Percentiles rank a stretch among this genome's conserved stretches.
Conservation (phyloP, 37 sponge, comb jelly and placozoan species). For the Chondrosia reniformis region DNA sequence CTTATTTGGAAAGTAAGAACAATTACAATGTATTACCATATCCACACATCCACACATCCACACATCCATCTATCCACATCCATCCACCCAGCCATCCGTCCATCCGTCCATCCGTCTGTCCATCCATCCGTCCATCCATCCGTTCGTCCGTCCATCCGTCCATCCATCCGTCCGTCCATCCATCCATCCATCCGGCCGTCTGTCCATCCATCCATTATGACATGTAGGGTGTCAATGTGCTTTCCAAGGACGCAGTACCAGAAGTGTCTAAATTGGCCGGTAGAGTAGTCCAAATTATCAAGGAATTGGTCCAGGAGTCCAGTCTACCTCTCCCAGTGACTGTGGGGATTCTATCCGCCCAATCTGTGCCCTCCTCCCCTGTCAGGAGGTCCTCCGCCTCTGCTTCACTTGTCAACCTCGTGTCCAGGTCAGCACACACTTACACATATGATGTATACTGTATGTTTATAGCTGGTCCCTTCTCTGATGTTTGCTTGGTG, state of each 20-base stretch:
- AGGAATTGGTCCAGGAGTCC: conserved; percentile 43
- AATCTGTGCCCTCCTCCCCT: conserved; percentile 17
- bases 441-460: too few species aligned
- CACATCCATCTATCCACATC: background rate
- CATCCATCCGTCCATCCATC: background rate
- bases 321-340: background rate
- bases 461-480: too few species aligned
- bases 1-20: conserved; percentile 26
- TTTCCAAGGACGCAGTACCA: conserved; percentile 58
- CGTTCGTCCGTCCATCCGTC: background rate
- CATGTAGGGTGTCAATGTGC: conserved; percentile 52
- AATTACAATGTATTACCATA: too few species aligned
- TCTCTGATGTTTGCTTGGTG: too few species aligned
- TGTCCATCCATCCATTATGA: background rate
- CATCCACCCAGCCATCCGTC: background rate
- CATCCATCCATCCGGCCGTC: background rate
- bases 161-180: background rate
- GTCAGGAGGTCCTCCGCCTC: background rate
- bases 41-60: background rate
- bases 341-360: background rate
- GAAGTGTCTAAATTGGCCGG: conserved; percentile 46
- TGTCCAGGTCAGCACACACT: too few species aligned
- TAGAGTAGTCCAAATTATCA: conserved; percentile 33
- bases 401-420: too few species aligned
- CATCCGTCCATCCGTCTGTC: too few species aligned